Conservation (phyloP, 1,140 invertebrate species). For the Drosophila trapezifrons region DNA sequence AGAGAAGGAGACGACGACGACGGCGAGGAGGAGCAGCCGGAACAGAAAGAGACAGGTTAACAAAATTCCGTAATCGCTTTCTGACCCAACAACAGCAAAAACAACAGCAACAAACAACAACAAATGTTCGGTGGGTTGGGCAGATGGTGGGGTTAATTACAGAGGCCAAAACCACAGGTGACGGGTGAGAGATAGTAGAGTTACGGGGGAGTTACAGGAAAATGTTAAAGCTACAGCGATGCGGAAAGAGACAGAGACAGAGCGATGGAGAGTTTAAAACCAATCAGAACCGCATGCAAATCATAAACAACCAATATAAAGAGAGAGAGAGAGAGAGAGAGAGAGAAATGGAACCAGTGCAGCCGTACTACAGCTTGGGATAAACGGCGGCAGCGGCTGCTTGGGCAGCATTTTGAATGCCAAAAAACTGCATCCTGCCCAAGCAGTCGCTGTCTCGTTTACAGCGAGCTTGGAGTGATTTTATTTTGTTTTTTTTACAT, state of each 20-base stretch:
- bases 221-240: constrained; percentile 19
- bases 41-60: constrained; percentile 33
- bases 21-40: not conserved
- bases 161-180: constrained; percentile 11
- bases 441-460: no score
- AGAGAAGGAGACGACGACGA: not conserved
- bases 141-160: constrained; percentile 30
- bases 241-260: constrained; percentile 15
- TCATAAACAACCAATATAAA: constrained; percentile 6
- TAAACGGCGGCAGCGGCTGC: no score
- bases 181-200: not conserved
- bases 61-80: constrained; percentile 1
- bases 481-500: not conserved
- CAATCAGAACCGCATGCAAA: constrained; percentile 26
- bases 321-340: not conserved
- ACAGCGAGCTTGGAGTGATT: no score
- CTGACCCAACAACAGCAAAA: constrained; percentile 46
- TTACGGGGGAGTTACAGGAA: not conserved
- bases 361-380: no score
- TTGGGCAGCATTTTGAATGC: no score
- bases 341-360: not conserved
- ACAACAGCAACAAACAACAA: constrained; percentile 64
- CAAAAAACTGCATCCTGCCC: no score
- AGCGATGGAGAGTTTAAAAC: not conserved
- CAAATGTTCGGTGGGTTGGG: constrained; percentile 10